These are phyloP conservation scores for Catharus bicknelli DNA, from an alignment of 2,113 vertebrate species.

Conservation along the genomic window DNA sequence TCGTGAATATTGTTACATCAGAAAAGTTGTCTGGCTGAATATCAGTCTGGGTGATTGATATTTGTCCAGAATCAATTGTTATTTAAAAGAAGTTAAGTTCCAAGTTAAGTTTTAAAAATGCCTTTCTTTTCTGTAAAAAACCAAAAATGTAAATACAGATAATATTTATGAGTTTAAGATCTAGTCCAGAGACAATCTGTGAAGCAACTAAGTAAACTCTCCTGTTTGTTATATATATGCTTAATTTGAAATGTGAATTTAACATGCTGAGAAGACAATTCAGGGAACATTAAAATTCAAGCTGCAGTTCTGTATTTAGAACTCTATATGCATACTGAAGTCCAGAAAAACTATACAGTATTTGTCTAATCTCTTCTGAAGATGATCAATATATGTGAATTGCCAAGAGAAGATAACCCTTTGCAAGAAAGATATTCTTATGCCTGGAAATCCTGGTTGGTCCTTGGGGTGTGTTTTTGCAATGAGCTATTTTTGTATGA, in stretches of 20 bases:
- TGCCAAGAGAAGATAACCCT: not conserved
- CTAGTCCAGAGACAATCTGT: not conserved
- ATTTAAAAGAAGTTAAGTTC: not conserved
- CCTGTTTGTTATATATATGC: not conserved
- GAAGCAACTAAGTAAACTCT: not conserved
- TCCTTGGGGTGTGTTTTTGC: not conserved
- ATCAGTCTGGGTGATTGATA: not conserved
- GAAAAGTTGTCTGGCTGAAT: not conserved
- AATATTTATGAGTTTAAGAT: not conserved
- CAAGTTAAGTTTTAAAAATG: not conserved
- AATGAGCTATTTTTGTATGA: not conserved
- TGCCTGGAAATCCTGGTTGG: not conserved
- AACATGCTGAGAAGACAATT: not conserved
- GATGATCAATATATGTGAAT: not conserved
- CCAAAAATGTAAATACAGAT: not conserved
- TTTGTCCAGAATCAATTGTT: not conserved
- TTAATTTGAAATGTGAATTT: not conserved
- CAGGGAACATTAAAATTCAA: not conserved
- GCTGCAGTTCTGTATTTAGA: not conserved
- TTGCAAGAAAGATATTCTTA: not conserved
- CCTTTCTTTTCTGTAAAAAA: not conserved
- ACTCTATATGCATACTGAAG: not conserved
- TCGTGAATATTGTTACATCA: not conserved
- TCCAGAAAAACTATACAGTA: not conserved
- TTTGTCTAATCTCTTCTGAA: not conserved